A percentile compares a stretch with the other conserved stretches of the same genome.
Conservation (phyloP, 2,113 vertebrate genomes). For the Pica pica region DNA sequence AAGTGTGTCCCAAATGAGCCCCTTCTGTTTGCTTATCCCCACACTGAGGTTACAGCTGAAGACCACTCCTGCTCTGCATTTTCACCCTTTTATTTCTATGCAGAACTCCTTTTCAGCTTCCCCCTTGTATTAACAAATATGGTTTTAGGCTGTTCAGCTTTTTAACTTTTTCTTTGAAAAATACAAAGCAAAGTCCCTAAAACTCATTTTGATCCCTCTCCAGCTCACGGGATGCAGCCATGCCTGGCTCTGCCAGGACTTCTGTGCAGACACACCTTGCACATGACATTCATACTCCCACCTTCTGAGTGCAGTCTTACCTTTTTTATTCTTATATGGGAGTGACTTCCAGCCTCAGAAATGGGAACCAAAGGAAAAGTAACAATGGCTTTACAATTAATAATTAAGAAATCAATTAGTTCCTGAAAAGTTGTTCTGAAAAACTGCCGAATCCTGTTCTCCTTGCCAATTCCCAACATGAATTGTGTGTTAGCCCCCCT, state of each 20-base stretch:
- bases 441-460: not conserved
- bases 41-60: not conserved
- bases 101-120: not conserved
- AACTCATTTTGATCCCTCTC: not conserved
- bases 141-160: not conserved
- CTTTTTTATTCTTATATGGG: not conserved
- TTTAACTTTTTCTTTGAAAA: not conserved
- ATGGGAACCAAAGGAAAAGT: not conserved
- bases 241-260: not conserved
- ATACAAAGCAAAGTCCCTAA: not conserved
- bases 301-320: not conserved
- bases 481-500: not conserved
- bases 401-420: not conserved
- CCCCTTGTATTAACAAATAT: not conserved
- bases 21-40: not conserved
- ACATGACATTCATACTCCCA: rapidly evolving
- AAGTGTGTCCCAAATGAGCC: not conserved
- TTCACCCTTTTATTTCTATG: not conserved
- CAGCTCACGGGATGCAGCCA: not conserved
- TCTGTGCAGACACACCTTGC: not conserved
- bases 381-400: not conserved
- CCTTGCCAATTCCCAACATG: not conserved
- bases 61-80: not conserved
- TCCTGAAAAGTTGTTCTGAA: not conserved
- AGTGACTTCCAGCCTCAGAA: not conserved